Base-by-base conservation (phyloP, 2,113 vertebrate species). In the Cyanocitta stelleri region DNA sequence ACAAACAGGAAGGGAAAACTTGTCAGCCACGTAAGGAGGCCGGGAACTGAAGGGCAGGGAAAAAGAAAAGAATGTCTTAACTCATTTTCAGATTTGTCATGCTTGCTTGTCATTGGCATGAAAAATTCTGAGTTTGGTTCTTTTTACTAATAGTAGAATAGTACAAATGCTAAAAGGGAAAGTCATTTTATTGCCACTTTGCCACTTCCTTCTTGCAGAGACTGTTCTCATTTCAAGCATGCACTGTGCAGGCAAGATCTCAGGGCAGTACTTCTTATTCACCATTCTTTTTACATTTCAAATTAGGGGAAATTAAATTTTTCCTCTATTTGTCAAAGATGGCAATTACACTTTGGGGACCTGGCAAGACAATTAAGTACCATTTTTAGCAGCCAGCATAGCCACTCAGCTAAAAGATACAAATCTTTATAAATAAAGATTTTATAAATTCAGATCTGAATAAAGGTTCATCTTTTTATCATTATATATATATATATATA, bases 271-370 rank as follows among this genome's bases (percentile, higher is more conserved):
- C 29, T 41, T 77, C 63, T 82, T 43, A 63, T 82, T 90, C 68
- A 85, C 46, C 21, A 20, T 41, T 92, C 72, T 62, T 87, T 80
- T 86, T 89, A 74, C 11, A 68, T 87, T 94, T 82, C 62, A 85
- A n/a, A 46, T 86, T 27, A 92, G 10, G 23, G 13, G 32, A 95
- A 96, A 95, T 95, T 62, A 83, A 94, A 71, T 24, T 88, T 92
- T 92, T 80, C 55, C 23, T 94, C 59, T 62, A 27, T 92, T 95
- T 92, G 67, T 75, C 59, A 83, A 66, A 89, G 75, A 68, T 79
- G 48, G 51, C 37, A 89, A 77, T 29, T 72, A 66, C 1, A 2
- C 93, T 69, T 87, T 81, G 59, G 69, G 54, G 71, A 84, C 21
- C 41, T 58, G 32, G 32, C 73, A 69, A 89, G 66, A 76, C 71